Evolutionary conservation across 2,797 vertebrate genomes (phyloP).

Genomic region (Phataginus tetradactyla): DNA sequence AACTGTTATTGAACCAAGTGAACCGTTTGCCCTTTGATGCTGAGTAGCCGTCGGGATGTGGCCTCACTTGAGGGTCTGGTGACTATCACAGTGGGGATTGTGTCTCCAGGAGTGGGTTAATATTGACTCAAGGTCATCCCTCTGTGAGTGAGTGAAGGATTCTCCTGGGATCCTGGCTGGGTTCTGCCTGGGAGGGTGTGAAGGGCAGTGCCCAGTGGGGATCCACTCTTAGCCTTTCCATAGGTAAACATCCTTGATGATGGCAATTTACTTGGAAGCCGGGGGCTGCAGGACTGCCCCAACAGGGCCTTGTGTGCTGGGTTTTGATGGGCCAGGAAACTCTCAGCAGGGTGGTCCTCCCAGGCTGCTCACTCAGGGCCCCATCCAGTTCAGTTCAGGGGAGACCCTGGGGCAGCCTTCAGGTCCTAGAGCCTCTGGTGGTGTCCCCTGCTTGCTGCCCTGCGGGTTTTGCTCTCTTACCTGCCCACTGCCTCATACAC

Average conservation of each 20-base stretch:
- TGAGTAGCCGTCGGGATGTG: not conserved
- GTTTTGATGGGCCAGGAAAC: not conserved
- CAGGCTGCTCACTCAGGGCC: accelerated
- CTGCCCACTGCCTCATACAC: not conserved
- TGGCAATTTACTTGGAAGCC: no score
- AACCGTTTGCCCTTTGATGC: not conserved
- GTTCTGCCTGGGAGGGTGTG: not conserved
- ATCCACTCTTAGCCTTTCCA: not conserved
- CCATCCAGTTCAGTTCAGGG: not conserved
- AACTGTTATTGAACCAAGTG: accelerated
- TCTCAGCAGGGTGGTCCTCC: not conserved
- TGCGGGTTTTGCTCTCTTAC: not conserved
- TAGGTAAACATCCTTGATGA: accelerated
- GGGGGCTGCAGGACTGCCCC: not conserved
- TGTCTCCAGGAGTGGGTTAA: not conserved
- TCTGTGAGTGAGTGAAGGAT: not conserved
- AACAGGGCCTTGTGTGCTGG: not conserved
- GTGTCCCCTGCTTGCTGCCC: accelerated
- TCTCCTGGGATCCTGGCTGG: not conserved
- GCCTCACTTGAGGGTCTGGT: not conserved
- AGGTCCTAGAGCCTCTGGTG: accelerated
- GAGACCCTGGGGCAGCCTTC: not conserved
- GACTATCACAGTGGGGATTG: accelerated
- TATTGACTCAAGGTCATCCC: not conserved
- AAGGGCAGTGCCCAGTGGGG: accelerated